Base-by-base conservation (phyloP, 2,797 vertebrate species). In the Chelonia mydas region DNA sequence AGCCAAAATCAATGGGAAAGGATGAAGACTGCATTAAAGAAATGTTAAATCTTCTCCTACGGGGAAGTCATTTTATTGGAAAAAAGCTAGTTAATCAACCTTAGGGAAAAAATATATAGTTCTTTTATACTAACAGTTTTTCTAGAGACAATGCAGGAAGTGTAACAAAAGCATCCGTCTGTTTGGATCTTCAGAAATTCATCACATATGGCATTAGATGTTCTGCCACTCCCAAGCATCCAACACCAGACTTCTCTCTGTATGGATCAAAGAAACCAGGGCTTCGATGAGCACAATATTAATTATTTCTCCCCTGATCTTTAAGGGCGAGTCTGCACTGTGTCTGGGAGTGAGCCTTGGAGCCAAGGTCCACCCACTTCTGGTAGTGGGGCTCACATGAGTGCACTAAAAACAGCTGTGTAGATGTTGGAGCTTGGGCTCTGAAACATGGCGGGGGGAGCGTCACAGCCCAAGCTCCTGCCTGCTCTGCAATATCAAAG, bases 1-100 rank as follows among this genome's bases (percentile, higher is more conserved):
- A 97, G 84, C 89, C 51, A 81, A 97, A 97, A 97, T 97, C 96
- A 97, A 92, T 97, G 97, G 72, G 96, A 97, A 97, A 97, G 94
- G 94, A 91, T 96, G 96, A 97, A 96, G 93, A 97, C 88, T 94
- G 92, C 96, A 95, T 94, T 95, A 96, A 96, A 94, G 89, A 96
- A 95, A 91, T 92, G 92, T 93, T 97, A 95, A 94, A 87, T 93
- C 80, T 95, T 78, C 74, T 97, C 94, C 96, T 93, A 94, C 84
- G 94, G 94, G 96, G 96, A 97, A 96, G 92, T 87, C 87, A 96
- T 97, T 97, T 97, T 97, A 90, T 94, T 96, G 91, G 95, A 96
- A 97, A 96, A 94, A 96, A 97, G 82, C 82, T 94, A 83, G 90
- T 95, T 97, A 96, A 96, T 96, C 95, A 96, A 65, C 37, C 84